Conservation (phyloP, 2,113 vertebrate genomes). For the Monopterus albus region DNA sequence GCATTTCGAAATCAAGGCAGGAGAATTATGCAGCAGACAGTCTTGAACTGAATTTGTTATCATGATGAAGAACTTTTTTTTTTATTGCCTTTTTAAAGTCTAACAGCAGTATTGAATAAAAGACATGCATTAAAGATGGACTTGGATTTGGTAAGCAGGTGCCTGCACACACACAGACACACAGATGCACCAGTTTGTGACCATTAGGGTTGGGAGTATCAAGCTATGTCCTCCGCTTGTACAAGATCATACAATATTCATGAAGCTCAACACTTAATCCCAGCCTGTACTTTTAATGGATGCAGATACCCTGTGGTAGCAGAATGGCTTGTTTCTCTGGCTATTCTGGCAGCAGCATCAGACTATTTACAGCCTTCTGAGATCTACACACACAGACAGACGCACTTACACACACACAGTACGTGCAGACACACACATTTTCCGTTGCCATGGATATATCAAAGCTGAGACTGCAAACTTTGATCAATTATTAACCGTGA, state of each 20-base stretch:
- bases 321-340: constrained; percentile 56
- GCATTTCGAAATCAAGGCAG: constrained; percentile 32
- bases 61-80: constrained; percentile 29
- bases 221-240: constrained; percentile 52
- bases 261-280: constrained; percentile 68
- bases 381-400: constrained; percentile 26
- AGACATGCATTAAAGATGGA: constrained; percentile 5
- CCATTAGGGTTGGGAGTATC: constrained; percentile 27
- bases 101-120: too few relatives aligned
- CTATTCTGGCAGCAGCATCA: constrained; percentile 60
- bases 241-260: constrained; percentile 71
- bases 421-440: constrained; percentile 34
- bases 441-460: constrained; percentile 79
- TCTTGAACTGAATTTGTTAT: constrained; percentile 36
- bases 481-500: constrained; percentile 84
- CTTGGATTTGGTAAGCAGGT: constrained; percentile 32
- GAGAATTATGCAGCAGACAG: constrained; percentile 11
- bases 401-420: constrained; percentile 19
- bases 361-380: constrained; percentile 70
- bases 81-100: not conserved
- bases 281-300: constrained; percentile 64
- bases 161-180: constrained; percentile 2
- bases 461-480: constrained; percentile 82
- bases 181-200: constrained; percentile 24
- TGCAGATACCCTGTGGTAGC: constrained; percentile 56